Evolutionary conservation across 2,113 vertebrate genomes (phyloP), one percentile per base, ranked within the genome.

Genomic region (Ellobius talpinus): DNA sequence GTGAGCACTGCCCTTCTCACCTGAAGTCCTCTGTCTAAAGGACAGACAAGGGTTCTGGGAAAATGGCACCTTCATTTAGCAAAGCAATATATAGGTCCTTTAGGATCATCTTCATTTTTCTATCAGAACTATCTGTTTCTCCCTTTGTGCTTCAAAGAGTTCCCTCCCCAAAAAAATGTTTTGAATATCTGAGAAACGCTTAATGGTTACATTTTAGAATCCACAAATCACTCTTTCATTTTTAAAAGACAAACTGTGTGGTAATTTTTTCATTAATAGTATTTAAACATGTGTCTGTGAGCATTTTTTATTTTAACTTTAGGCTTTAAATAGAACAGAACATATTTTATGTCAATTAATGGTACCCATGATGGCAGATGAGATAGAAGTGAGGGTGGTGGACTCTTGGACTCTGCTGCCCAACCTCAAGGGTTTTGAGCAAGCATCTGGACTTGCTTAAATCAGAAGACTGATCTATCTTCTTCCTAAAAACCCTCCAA

Each of bases 81-180:
- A 93, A 72, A 94, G 91, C 82, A 96, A 63, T 42, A 36, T 76
- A 26, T 81, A 93, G 61, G 50, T 92, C 78, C 77, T 95, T 90
- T 63, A 31, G 82, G 63, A 58, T 95, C 84, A 79, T 94, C 87
- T 92, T 95, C 85, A 73, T 92, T 93, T 95, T 95, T 21, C 85
- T 82, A 94, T 63, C 92, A 97, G 88, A 94, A 91, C 90, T 95
- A 90, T 84, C 95, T 93, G 68, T 96, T 90, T 95, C 72, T 90
- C 81, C 94, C 90, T 97, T 96, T 96, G 55, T 96, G 63, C 63
- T 91, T 96, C 47, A 87, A 91, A 73, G 70, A 95, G n/a, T 52
- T 10, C 5, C 29, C 36, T 10, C 5, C 23, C 9, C 9, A 0
- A 0, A 66, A 70, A 66, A 68, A 33, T 79, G 13, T 66, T 93